These are phyloP conservation scores for Diadegma fenestrale DNA, from an alignment of 2,888 invertebrate genomes.

Conservation along the genomic window DNA sequence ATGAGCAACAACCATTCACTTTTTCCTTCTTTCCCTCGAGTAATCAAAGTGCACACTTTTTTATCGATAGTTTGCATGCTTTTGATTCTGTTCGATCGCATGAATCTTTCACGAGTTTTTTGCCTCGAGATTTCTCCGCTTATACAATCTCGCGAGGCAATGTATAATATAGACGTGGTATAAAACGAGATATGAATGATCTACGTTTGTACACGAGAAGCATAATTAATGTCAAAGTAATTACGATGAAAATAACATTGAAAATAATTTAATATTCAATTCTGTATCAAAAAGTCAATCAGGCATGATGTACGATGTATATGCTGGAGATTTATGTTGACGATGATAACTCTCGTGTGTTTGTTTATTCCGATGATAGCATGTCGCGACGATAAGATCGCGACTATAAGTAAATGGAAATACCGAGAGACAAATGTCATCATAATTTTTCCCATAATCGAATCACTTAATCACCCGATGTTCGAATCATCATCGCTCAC, in stretches of 20 bases:
- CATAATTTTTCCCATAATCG: constrained; percentile 68
- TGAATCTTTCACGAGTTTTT: constrained; percentile 7
- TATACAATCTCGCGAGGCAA: not conserved
- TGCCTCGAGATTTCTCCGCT: not conserved
- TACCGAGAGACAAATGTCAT: constrained; percentile 63
- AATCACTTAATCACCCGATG: constrained; percentile 54
- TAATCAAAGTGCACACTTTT: not conserved
- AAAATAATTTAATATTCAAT: constrained; percentile 62
- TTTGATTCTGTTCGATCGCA: not conserved
- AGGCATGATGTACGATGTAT: constrained; percentile 61
- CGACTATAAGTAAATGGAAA: constrained; percentile 58
- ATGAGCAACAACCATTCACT: no score
- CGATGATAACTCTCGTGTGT: constrained; percentile 59
- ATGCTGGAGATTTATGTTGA: constrained; percentile 62
- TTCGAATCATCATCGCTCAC: constrained; percentile 46
- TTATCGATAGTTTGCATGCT: not conserved
- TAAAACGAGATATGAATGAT: not conserved
- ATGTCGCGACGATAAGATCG: constrained; percentile 56
- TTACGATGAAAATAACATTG: constrained; percentile 45
- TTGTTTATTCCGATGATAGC: constrained; percentile 40
- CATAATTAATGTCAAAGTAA: not conserved
- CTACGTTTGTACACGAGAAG: not conserved
- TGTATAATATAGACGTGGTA: not conserved
- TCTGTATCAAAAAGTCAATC: constrained; percentile 50
- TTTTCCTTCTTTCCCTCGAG: no score